Evolutionary conservation across 2,888 invertebrate species (phyloP), one percentile per base, ranked within the genome.

Genomic region (Coelinius sp.): DNA sequence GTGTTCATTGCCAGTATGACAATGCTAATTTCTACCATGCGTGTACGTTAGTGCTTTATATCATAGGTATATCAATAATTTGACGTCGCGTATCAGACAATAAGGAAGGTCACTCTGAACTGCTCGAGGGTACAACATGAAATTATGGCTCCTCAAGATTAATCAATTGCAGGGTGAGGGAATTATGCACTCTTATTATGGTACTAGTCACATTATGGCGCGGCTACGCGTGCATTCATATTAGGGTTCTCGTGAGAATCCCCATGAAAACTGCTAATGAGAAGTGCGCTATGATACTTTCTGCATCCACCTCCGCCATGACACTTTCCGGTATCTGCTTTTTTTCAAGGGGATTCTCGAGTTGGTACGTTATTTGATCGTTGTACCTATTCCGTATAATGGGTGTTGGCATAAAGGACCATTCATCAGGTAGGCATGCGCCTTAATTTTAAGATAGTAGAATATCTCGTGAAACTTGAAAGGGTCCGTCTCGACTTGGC

Each of bases 371-470:
- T 46, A 46, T 46, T 1, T 4, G n/a, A 46, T 6, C 22, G 5
- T 27, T 7, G 12, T 56, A 56, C 14, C 14, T 59, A 35, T 53
- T 67, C 31, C 44, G 74, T 52, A 69, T 75, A 77, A 76, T 65
- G 74, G 72, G 74, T 73, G 73, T 72, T 69, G 56, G 73, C 73
- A 68, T 68, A 64, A 70, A 67, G 66, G 71, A 68, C 70, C 75
- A 78, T 79, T 79, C 76, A 75, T 81, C 76, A 77, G 76, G 63
- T 35, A 59, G 70, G 67, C 65, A 74, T 63, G 56, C 59, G 44
- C 71, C 44, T 62, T 35, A 65, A 38, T 68, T 59, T 41, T 35
- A 27, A 75, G 73, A 73, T 70, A 70, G 65, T 14, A 41, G 38
- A 65, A 31, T 75, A 75, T 75, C 75, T 73, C 27, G 25, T 73